Evolutionary conservation across 2,113 vertebrate species (phyloP).

Genomic region (Mastomys coucha): DNA sequence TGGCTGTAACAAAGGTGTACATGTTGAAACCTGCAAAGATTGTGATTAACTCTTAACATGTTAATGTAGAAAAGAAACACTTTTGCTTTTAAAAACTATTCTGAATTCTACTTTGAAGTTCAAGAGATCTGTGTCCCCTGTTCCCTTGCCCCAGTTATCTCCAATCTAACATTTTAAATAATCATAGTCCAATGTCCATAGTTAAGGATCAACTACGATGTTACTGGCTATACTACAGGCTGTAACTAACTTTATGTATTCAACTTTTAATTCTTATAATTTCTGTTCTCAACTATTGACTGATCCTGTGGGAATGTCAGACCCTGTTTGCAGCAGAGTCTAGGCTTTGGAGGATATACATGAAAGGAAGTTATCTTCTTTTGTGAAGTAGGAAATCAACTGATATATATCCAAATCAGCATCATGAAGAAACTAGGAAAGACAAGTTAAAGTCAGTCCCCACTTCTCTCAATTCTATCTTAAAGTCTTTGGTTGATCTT

Average conservation of each 20-base stretch:
- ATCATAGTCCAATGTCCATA: neutral
- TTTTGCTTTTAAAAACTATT: neutral
- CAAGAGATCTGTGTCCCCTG: neutral
- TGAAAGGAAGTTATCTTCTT: neutral
- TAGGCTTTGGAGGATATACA: neutral
- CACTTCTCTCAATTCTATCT: neutral
- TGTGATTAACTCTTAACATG: neutral
- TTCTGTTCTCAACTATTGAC: conserved; percentile 9
- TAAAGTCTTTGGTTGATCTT: neutral
- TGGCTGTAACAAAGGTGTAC: neutral
- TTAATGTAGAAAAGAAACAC: neutral
- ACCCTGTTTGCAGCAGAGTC: neutral
- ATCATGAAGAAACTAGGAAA: neutral
- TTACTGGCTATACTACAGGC: neutral
- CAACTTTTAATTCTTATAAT: conserved; percentile 4
- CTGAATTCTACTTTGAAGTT: neutral
- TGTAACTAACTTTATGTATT: neutral
- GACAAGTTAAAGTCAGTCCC: neutral
- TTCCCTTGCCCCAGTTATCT: neutral
- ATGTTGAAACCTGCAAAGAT: neutral
- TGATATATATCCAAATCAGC: neutral
- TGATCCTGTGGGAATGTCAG: neutral
- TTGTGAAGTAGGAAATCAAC: neutral
- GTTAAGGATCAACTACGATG: neutral
- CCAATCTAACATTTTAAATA: neutral